Base-by-base conservation (phyloP, 2,888 invertebrate species). In the Eretmocerus hayati region DNA sequence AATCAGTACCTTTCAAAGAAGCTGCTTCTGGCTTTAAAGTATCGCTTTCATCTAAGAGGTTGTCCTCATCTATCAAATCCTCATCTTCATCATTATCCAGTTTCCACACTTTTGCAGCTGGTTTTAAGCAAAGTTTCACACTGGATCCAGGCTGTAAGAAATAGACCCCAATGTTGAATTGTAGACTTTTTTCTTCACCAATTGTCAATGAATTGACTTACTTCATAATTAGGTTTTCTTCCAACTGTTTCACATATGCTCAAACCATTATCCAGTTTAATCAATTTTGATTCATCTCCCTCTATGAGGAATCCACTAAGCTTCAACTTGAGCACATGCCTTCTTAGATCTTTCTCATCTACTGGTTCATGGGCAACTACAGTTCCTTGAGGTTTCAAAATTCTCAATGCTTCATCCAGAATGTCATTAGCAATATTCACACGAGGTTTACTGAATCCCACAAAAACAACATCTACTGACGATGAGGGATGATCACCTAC, bases 21-120 rank as follows among this genome's bases (percentile, higher is more conserved):
- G 81, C 75, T 22, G 87, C 83, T 63, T 90, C 86, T 3, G 97
- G 97, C 72, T 88, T 92, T 60, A 83, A 81, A 54, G 89, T 78
- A 71, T 97, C 96, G 51, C 85, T 85, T 61, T 90, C 92, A 72
- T 93, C 91, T 16, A 99, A 74, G 22, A 99, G 77, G 58, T 86
- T 83, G 71, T 93, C 87, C 52, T 89, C 87, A 72, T 96, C 87
- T 57, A 96, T 90, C 22, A 83, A 75, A 52, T 87, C 85, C 60
- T 85, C 84, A 62, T 90, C 87, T 55, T 80, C 79, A 9, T 84
- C 83, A 44, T 80, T 78, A 52, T 86, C 84, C 38, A 92, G 69
- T 69, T 87, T 88, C 91, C 93, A 93, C 2, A 86, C 79, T 31
- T 75, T 71, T 4, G 74, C 62, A 22, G 71, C 59, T 33, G 71